phyloP scores from a whole-genome alignment of 2,888 invertebrate species.

The Ormyrus pomaceus region DNA sequence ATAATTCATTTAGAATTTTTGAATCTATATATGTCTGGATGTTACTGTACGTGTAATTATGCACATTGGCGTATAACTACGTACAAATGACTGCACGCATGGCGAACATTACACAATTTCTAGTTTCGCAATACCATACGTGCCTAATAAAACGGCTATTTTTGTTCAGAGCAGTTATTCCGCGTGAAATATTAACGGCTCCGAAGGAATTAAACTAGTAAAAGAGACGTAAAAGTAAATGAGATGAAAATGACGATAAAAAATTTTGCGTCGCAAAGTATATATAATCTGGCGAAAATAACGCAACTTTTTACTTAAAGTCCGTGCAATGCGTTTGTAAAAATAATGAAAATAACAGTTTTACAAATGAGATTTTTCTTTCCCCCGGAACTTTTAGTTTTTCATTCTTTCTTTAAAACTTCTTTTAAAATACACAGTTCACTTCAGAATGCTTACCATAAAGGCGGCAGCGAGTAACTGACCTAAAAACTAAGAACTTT shows the following conservation, averaged over 20 bases:
- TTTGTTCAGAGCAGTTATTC: too few species aligned
- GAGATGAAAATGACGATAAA: not conserved
- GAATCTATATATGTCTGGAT: too few species aligned
- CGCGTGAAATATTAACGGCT: too few species aligned
- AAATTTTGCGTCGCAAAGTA: not conserved
- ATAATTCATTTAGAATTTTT: too few species aligned
- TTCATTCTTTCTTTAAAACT: conserved; percentile 23
- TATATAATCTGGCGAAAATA: conserved; percentile 11
- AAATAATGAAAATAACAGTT: conserved; percentile 49
- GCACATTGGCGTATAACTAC: too few species aligned
- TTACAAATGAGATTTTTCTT: conserved; percentile 47
- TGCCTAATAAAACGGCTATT: too few species aligned
- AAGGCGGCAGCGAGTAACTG: conserved; percentile 16
- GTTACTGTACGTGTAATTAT: too few species aligned
- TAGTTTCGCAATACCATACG: too few species aligned
- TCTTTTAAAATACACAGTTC: conserved; percentile 35
- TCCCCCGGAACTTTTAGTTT: conserved; percentile 20
- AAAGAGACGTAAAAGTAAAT: too few species aligned
- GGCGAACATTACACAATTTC: too few species aligned
- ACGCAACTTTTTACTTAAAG: conserved; percentile 15
- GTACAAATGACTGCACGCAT: too few species aligned
- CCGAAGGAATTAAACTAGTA: too few species aligned
- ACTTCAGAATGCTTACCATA: conserved; percentile 14
- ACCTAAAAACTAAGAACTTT: conserved; percentile 47
- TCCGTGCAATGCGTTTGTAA: conserved; percentile 23